Percentiles rank a stretch among this genome's conserved stretches.
Conservation (phyloP, 2,888 invertebrate species). For the Orthosia cruda region DNA sequence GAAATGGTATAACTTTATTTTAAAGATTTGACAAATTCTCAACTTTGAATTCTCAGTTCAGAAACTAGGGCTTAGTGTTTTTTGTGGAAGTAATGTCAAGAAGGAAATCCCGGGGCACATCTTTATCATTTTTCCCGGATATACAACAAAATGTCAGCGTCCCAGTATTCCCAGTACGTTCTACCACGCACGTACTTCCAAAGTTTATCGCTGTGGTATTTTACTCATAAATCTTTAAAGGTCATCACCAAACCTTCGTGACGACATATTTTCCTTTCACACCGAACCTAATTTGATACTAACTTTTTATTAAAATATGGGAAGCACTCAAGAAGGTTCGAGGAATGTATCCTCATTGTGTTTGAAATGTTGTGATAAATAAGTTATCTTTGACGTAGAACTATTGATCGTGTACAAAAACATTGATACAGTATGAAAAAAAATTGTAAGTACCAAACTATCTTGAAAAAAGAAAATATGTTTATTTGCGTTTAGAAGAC, state of each 20-base stretch:
- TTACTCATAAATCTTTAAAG: slow-evolving; percentile 61
- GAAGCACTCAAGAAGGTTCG: slow-evolving; percentile 25
- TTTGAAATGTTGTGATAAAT: slow-evolving; percentile 26
- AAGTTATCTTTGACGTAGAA: slow-evolving; percentile 17
- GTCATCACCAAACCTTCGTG: slow-evolving; percentile 46
- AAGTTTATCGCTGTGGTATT: slow-evolving; percentile 59
- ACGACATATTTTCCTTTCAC: slow-evolving; percentile 47
- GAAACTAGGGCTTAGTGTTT: background rate
- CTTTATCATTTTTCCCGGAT: slow-evolving; percentile 4
- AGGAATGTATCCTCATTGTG: slow-evolving; percentile 12
- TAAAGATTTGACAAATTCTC: background rate
- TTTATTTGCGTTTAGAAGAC: background rate
- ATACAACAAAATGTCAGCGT: slow-evolving; percentile 53
- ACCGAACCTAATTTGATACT: slow-evolving; percentile 38
- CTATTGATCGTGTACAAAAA: background rate
- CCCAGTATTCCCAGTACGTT: slow-evolving; percentile 44
- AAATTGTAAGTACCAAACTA: background rate
- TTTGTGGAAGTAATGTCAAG: background rate
- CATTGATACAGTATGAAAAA: background rate
- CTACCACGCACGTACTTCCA: slow-evolving; percentile 43
- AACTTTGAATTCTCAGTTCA: background rate
- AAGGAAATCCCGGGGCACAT: background rate
- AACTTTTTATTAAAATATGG: slow-evolving; percentile 41
- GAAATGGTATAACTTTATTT: no score
- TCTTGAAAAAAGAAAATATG: background rate